phyloP scores from a whole-genome alignment of 2,888 invertebrate genomes.

The Drosophila neonasuta region DNA sequence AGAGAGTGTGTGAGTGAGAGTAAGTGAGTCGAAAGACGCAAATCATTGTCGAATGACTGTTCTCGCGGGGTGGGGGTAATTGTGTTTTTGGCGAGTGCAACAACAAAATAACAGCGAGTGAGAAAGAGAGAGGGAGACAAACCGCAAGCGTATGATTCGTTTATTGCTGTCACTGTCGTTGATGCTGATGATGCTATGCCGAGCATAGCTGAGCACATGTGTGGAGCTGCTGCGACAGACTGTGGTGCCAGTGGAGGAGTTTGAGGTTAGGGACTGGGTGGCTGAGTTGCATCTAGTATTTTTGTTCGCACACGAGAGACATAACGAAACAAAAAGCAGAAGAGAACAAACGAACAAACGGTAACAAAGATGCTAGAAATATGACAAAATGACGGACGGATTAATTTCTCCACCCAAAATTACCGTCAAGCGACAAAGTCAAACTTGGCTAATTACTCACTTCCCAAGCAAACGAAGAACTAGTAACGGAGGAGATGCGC shows the following conservation, averaged over 20 bases:
- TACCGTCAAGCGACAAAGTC: slow-evolving; percentile 22
- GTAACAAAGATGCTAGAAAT: slow-evolving; percentile 2
- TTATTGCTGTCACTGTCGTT: slow-evolving; percentile 52
- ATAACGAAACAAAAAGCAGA: slow-evolving; percentile 19
- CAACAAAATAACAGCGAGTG: slow-evolving; percentile 39
- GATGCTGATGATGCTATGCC: slow-evolving; percentile 69
- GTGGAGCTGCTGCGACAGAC: slow-evolving; percentile 60
- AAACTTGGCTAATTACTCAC: slow-evolving; percentile 65
- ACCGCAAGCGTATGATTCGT: slow-evolving; percentile 67
- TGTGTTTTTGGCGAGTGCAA: slow-evolving; percentile 62
- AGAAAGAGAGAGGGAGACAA: slow-evolving; percentile 48
- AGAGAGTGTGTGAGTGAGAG: slow-evolving; percentile 12
- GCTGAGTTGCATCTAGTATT: slow-evolving; percentile 64
- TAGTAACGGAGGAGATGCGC: slow-evolving; percentile 5
- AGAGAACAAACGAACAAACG: slow-evolving; percentile 24
- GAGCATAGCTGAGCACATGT: slow-evolving; percentile 69
- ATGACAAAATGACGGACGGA: slow-evolving; percentile 38
- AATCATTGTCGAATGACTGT: slow-evolving; percentile 56
- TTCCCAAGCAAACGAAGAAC: slow-evolving; percentile 15
- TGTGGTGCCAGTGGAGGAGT: slow-evolving; percentile 42
- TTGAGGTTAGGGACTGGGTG: slow-evolving; percentile 45
- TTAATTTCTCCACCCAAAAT: slow-evolving; percentile 28
- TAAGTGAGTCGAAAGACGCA: slow-evolving; percentile 45
- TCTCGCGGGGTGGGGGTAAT: slow-evolving; percentile 47
- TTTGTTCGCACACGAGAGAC: slow-evolving; percentile 13